Conservation (phyloP, 2,888 invertebrate genomes). For the Drosophila maculinotata region DNA sequence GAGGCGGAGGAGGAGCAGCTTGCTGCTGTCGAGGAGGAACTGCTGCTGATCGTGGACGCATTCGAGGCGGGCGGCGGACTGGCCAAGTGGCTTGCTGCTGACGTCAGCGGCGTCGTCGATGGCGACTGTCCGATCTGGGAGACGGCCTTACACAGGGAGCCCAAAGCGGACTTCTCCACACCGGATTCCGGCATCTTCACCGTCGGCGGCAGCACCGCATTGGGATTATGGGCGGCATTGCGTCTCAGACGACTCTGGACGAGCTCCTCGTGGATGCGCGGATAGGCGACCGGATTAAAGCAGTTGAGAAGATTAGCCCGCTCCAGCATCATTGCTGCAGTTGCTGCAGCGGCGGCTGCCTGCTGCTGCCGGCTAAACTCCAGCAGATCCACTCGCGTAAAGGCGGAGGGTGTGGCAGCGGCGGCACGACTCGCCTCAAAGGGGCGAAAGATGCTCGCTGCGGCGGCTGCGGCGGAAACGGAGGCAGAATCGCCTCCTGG, state of each 20-base stretch:
- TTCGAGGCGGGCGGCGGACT: slow-evolving; percentile 73
- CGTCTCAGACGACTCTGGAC: slow-evolving; percentile 83
- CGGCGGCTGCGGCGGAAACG: slow-evolving; percentile 49
- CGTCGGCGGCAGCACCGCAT: slow-evolving; percentile 70
- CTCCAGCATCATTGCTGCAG: slow-evolving; percentile 84
- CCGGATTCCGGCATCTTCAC: slow-evolving; percentile 54
- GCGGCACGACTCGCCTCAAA: slow-evolving; percentile 79
- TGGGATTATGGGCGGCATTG: slow-evolving; percentile 45
- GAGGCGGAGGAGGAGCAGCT: slow-evolving; percentile 55
- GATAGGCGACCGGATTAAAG: slow-evolving; percentile 84
- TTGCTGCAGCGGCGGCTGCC: slow-evolving; percentile 83
- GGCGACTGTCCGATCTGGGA: slow-evolving; percentile 88
- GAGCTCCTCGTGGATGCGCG: slow-evolving; percentile 85
- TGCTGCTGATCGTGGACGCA: slow-evolving; percentile 68
- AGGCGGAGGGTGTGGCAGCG: slow-evolving; percentile 82
- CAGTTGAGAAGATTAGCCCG: slow-evolving; percentile 84
- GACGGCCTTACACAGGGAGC: slow-evolving; percentile 89
- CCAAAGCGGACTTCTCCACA: slow-evolving; percentile 87
- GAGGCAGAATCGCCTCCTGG: slow-evolving; percentile 35
- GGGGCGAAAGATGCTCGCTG: slow-evolving; percentile 83
- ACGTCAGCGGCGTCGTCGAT: slow-evolving; percentile 37
- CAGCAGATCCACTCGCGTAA: slow-evolving; percentile 83
- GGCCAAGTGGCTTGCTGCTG: slow-evolving; percentile 60
- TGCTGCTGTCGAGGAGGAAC: slow-evolving; percentile 66
- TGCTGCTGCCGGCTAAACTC: slow-evolving; percentile 84